Conservation (phyloP, 2,113 vertebrate genomes). For the Semicossyphus pulcher region DNA sequence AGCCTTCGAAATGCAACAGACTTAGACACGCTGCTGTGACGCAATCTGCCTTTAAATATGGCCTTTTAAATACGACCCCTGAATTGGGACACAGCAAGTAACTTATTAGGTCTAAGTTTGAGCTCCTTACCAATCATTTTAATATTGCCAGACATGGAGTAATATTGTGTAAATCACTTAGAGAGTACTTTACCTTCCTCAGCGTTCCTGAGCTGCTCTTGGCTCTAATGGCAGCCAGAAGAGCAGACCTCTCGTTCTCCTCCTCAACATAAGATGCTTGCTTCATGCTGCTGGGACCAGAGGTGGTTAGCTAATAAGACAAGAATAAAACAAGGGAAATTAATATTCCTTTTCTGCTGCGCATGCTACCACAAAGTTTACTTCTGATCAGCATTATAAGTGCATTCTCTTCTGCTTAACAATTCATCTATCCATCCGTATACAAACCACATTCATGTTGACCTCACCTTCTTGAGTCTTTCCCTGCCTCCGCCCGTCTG, state of each 20-base stretch:
- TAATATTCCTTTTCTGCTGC: not conserved
- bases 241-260: slow-evolving; percentile 87
- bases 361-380: too few species aligned
- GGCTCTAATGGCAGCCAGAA: slow-evolving; percentile 91
- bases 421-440: too few species aligned
- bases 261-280: slow-evolving; percentile 78
- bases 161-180: not conserved
- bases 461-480: slow-evolving; percentile 90
- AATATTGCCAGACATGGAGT: slow-evolving; percentile 9
- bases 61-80: too few species aligned
- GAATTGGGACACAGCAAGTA: too few species aligned
- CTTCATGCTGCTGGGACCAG: slow-evolving; percentile 60
- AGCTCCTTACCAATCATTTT: slow-evolving; percentile 1
- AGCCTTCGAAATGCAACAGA: too few species aligned
- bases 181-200: slow-evolving; percentile 85
- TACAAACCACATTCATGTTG: not conserved
- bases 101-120: not conserved
- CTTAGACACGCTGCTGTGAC: too few species aligned
- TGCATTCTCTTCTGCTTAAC: too few species aligned
- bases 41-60: too few species aligned
- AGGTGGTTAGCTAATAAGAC: slow-evolving; percentile 80
- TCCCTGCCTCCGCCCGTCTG: slow-evolving; percentile 88
- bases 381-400: too few species aligned
- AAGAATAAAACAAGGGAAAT: slow-evolving; percentile 22
- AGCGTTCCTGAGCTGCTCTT: slow-evolving; percentile 84